A percentile compares a stretch with the other conserved stretches of the same genome.
Evolutionary conservation across 1,140 invertebrate species (phyloP).

Genomic region (Dreissena rostriformis): DNA sequence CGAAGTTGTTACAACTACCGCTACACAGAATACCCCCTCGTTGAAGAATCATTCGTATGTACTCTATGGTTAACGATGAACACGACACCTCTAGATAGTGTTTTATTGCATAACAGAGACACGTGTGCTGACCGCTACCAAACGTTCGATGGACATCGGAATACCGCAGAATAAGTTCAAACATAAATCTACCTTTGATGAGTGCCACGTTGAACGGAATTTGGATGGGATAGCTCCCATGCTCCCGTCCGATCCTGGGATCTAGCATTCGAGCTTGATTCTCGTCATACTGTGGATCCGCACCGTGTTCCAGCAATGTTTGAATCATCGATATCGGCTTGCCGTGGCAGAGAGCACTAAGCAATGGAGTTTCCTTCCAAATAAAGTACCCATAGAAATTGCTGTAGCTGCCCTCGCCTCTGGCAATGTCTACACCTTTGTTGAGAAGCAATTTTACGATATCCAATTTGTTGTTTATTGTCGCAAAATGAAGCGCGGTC

Average conservation of each 20-base stretch:
- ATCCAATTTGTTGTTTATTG: background rate
- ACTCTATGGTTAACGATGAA: background rate
- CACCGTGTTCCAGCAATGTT: background rate
- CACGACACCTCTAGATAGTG: background rate
- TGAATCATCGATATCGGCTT: background rate
- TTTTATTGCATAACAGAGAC: background rate
- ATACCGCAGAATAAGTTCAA: background rate
- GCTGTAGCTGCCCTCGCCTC: background rate
- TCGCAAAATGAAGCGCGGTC: background rate
- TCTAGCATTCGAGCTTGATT: background rate
- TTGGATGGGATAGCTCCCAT: background rate
- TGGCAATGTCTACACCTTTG: background rate
- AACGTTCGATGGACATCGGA: background rate
- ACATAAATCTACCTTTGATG: background rate
- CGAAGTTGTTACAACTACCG: background rate
- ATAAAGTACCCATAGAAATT: background rate
- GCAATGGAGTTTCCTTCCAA: constrained; percentile 7
- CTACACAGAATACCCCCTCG: background rate
- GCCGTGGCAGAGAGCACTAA: background rate
- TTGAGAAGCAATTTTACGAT: background rate
- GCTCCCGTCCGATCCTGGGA: background rate
- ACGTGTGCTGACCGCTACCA: background rate
- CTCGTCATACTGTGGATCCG: background rate
- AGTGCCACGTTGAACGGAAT: background rate
- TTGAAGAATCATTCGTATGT: background rate